Base-by-base conservation (phyloP, 2,888 invertebrate genomes). In the Branchellion lobata region DNA sequence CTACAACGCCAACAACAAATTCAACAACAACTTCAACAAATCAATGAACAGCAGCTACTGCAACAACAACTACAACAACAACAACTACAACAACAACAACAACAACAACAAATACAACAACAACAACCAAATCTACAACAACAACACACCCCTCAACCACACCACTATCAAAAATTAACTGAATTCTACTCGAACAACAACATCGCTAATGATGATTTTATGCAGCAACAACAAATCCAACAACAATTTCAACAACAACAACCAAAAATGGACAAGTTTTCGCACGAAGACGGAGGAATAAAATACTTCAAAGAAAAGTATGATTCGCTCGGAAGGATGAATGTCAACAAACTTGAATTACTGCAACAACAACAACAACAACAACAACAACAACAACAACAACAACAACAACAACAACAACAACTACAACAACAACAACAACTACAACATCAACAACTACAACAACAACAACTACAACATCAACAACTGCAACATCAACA, bases 251-350 rank as follows among this genome's bases (percentile, higher is more conserved):
- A 29, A 21, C 69, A 69, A 21, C 65, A 65, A 5, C 65, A 11
- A 5, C n/a, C 29, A 29, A 8, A 27, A 21, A n/a, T 8, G 21
- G 24, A 65, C 3, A n/a, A 65, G n/a, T 21, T 65, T 11, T 11
- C 29, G n/a, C n/a, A 53, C 57, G 75, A 40, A 2, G 11, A 83
- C 51, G 84, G 85, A 77, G 85, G 85, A 1, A 78, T 85, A 8
- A 82, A 83, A 36, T 83, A 83, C 80, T 82, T 86, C 53, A 84
- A 84, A 5, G 85, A 84, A 65, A 86, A 86, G 81, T 87, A 86
- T 82, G 86, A 86, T 65, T 85, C 85, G 1, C 81, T 86, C 0
- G 85, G 84, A 47, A 84, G 80, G 36, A 61, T 83, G 14, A 80
- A 78, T 31, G 57, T 72, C 33, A 31, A 78, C 29, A 80, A 80